Base-by-base conservation (phyloP, 2,113 vertebrate species). In the Xenopus laevis region DNA sequence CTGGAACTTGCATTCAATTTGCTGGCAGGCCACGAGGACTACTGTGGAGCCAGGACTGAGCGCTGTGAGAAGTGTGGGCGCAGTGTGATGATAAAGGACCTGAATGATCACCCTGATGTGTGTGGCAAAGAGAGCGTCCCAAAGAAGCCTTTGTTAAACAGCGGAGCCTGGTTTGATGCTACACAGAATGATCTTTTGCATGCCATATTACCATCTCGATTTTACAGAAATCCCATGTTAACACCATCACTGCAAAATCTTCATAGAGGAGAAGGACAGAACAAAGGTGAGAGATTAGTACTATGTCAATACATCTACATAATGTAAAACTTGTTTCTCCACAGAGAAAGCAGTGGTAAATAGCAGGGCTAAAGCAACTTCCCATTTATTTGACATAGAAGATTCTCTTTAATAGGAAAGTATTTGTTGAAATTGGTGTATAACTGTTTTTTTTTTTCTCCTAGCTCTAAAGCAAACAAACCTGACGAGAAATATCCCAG, bases 11-110 rank as follows among this genome's bases (percentile, higher is more conserved):
- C 87, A 30, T 92, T 91, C 81, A 85, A 82, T 81, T 93, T 94
- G 78, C 87, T 94, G 17, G 88, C 86, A 83, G 93, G 96, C 9
- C 97, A 99, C 0, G 94, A 97, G 73, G 91, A 93, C 15, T 99
- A 94, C 82, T 99, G 96, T 4, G 96, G 96, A 0, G 89, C 96
- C 7, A 88, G 96, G 67, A 98, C 95, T 0, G 96, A 99, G 84
- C 88, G 83, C 0, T 98, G 96, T 62, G 81, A 81, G 0, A 71
- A n/a, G 13, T 98, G 97, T 81, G 90, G 91, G 16, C 90, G 82
- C 68, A 91, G 96, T 9, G 53, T 99, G 16, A 88, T 98, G 91
- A 71, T 95, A 77, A 91, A 87, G 73, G 95, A 98, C 40, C 90
- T 93, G 21, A 80, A 78, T 30, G 82, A 90, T 55, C 96, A 98